Percentiles rank a stretch among this genome's conserved stretches.
phyloP scores from a whole-genome alignment of 2,113 vertebrate genomes.

The Saimiri boliviensis region DNA sequence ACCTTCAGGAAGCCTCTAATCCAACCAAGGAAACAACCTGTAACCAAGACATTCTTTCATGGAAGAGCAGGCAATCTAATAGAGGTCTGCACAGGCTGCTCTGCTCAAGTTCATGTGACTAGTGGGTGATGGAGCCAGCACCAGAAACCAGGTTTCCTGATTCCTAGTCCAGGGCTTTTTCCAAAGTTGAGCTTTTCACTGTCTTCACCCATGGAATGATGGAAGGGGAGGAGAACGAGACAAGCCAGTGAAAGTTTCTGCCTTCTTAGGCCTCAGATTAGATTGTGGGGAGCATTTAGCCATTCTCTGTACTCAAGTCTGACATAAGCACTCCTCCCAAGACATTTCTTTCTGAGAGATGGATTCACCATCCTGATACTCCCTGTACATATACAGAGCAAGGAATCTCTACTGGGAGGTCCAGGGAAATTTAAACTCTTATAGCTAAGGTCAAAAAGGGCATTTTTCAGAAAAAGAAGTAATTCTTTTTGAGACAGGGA shows the following conservation, averaged over 20 bases:
- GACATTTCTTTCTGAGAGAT: not conserved
- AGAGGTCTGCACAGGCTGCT: not conserved
- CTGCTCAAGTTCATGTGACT: not conserved
- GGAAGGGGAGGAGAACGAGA: not conserved
- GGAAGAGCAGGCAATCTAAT: not conserved
- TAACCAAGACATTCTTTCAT: not conserved
- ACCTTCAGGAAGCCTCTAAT: not conserved
- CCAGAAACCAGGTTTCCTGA: not conserved
- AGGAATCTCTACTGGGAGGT: not conserved
- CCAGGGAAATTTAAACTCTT: not conserved
- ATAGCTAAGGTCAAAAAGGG: not conserved
- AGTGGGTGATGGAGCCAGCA: not conserved
- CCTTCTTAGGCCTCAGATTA: not conserved
- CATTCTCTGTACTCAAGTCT: not conserved
- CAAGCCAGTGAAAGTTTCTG: not conserved
- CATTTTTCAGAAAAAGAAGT: conserved; percentile 28
- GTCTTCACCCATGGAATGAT: not conserved
- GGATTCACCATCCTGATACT: not conserved
- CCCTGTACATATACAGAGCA: not conserved
- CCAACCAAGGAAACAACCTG: not conserved
- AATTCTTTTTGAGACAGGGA: conserved; percentile 24
- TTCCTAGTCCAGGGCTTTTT: not conserved
- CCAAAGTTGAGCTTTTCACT: not conserved
- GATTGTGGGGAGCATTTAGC: not conserved
- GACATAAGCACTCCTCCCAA: conserved; percentile 18